These are phyloP conservation scores for Fistularia tabacaria DNA, from an alignment of 2,797 vertebrate genomes.

Conservation along the genomic window DNA sequence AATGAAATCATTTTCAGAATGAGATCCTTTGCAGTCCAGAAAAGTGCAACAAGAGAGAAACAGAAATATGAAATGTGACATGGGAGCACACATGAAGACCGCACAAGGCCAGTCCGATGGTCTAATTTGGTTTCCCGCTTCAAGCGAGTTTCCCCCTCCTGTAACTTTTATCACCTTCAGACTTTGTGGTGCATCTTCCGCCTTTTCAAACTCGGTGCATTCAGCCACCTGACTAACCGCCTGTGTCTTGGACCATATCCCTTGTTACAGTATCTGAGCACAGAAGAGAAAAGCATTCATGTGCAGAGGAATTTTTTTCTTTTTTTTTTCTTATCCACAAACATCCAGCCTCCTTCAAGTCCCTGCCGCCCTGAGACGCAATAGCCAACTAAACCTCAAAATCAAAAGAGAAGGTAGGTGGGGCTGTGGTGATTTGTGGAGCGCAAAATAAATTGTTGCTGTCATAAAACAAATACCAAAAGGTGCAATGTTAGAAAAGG, in stretches of 20 bases:
- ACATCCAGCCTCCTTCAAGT: conserved; percentile 31
- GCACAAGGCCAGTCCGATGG: conserved; percentile 35
- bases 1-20: too few species aligned
- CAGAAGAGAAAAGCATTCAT: conserved; percentile 44
- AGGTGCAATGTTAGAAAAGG: conserved; percentile 4
- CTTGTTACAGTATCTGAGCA: conserved; percentile 49
- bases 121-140: conserved; percentile 47
- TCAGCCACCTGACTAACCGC: conserved; percentile 44
- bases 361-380: conserved; percentile 31
- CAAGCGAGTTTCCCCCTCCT: conserved; percentile 48
- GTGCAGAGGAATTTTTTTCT: conserved; percentile 38
- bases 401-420: conserved; percentile 20
- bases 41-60: conserved; percentile 68
- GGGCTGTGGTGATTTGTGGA: conserved; percentile 18
- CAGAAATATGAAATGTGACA: conserved; percentile 49
- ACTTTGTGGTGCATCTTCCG: conserved; percentile 15
- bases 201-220: conserved; percentile 25
- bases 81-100: conserved; percentile 33
- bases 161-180: conserved; percentile 45
- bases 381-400: conserved; percentile 23
- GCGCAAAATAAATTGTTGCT: conserved; percentile 31
- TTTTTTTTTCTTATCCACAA: conserved; percentile 28
- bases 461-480: conserved; percentile 11
- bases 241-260: conserved; percentile 28
- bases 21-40: conserved; percentile 22